Evolutionary conservation across 2,888 invertebrate species (phyloP), one percentile per base, ranked within the genome.

Genomic region (Ectobius pallidus): DNA sequence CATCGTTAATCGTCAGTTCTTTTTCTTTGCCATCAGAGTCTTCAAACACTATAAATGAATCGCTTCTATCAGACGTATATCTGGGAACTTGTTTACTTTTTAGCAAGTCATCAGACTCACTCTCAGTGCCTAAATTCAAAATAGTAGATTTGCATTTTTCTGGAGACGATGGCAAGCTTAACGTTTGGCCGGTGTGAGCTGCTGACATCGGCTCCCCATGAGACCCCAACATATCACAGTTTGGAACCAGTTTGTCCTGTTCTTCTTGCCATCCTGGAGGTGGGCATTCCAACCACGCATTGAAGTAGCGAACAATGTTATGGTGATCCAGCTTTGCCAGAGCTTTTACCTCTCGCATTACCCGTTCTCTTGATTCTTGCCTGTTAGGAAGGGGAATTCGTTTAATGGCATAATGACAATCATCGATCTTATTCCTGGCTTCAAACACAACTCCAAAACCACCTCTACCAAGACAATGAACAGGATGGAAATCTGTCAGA

Each of bases 371-470:
- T 2, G 94, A 92, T 71, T 90, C 89, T 77, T 91, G 89, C 78
- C 95, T 95, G 77, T 89, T 91, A 1, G 96, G 94, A 71, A 99
- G 83, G 0, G 92, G 90, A 70, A 98, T 97, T 79, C 98, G 87
- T 84, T 99, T 99, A 0, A 99, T 92, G 6, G 99, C 99, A 83
- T 99, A 99, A 74, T 90, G 89, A 78, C 95, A 93, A 79, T 97
- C 95, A 81, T 99, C 99, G 72, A 97, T 90, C 82, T 94, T 95
- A 82, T 98, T 97, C 81, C 89, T 90, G 0, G 95, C 97, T 81
- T 97, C 94, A 82, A 98, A 98, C 0, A 99, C 99, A 1, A 98
- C 92, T 0, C 99, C 99, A 83, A 97, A 99, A 0, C 98, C 99
- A 22, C 99, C 99, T 78, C 89, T 89, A 0, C 96, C 96, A 18